phyloP scores from a whole-genome alignment of 2,888 invertebrate genomes.

The Theretra japonica region DNA sequence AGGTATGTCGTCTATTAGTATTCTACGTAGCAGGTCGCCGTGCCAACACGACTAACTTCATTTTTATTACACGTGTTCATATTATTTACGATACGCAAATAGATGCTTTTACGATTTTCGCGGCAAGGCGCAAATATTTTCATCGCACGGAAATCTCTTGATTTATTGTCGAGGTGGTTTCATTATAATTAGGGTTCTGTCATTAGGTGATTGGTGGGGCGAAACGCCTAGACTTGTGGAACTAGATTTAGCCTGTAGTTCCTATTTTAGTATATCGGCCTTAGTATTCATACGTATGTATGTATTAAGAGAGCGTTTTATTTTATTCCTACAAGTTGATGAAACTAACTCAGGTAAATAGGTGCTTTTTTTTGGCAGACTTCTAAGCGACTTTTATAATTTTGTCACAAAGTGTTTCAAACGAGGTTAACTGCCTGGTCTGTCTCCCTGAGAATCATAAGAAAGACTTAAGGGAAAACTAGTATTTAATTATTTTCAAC shows the following conservation, averaged over 20 bases:
- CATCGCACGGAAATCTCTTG: slow-evolving; percentile 26
- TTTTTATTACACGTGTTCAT: neutral
- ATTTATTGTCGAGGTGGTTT: slow-evolving; percentile 31
- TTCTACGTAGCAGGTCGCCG: neutral
- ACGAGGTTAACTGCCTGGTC: too few species aligned
- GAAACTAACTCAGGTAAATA: too few species aligned
- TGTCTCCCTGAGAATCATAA: too few species aligned
- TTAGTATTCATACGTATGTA: too few species aligned
- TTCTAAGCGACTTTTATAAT: too few species aligned
- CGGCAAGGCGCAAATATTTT: slow-evolving; percentile 29
- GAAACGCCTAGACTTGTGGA: neutral
- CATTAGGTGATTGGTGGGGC: neutral
- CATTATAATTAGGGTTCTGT: slow-evolving; percentile 30
- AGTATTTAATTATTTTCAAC: too few species aligned
- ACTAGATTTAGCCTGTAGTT: neutral
- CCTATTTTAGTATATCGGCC: too few species aligned
- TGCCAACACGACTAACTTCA: slow-evolving; percentile 8
- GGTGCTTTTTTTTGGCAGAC: too few species aligned
- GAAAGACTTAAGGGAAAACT: too few species aligned
- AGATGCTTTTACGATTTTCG: slow-evolving; percentile 24
- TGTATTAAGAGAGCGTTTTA: too few species aligned
- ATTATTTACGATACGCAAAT: slow-evolving; percentile 17
- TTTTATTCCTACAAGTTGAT: too few species aligned
- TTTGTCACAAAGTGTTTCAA: too few species aligned
- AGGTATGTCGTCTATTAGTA: neutral